Percentiles rank a stretch among this genome's conserved stretches.
Evolutionary conservation across 2,888 invertebrate species (phyloP).

Genomic region (Agonopterix heracliana): DNA sequence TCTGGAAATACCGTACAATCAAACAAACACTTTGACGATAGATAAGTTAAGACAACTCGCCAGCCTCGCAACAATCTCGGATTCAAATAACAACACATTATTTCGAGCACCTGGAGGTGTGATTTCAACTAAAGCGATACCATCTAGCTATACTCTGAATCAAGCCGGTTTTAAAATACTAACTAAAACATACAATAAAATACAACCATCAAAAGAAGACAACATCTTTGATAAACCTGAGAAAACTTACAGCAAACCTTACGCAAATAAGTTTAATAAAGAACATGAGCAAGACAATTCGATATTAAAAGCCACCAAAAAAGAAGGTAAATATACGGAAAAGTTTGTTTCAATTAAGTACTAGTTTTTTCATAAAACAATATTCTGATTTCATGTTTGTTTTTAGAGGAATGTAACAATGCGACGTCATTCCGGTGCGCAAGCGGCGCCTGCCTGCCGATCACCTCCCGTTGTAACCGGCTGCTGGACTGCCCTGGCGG

Average conservation of each 20-base stretch:
- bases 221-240: slow-evolving; percentile 56
- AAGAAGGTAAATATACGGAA: slow-evolving; percentile 35
- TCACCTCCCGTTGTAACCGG: slow-evolving; percentile 82
- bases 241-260: slow-evolving; percentile 47
- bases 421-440: slow-evolving; percentile 76
- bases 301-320: slow-evolving; percentile 25
- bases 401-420: slow-evolving; percentile 59
- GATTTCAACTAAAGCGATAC: slow-evolving; percentile 78
- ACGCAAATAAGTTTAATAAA: slow-evolving; percentile 35
- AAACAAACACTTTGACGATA: slow-evolving; percentile 52
- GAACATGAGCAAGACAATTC: slow-evolving; percentile 40
- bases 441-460: slow-evolving; percentile 79
- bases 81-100: slow-evolving; percentile 68
- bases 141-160: slow-evolving; percentile 77
- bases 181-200: slow-evolving; percentile 79
- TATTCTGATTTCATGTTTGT: slow-evolving; percentile 3
- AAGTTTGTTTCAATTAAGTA: not conserved
- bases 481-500: slow-evolving; percentile 82
- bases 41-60: slow-evolving; percentile 74
- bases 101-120: slow-evolving; percentile 66
- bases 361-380: not conserved
- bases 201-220: slow-evolving; percentile 61
- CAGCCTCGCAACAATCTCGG: slow-evolving; percentile 73
- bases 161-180: slow-evolving; percentile 80
- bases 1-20: slow-evolving; percentile 62